phyloP scores from a whole-genome alignment of 2,797 vertebrate species.

The Phataginus tetradactyla region DNA sequence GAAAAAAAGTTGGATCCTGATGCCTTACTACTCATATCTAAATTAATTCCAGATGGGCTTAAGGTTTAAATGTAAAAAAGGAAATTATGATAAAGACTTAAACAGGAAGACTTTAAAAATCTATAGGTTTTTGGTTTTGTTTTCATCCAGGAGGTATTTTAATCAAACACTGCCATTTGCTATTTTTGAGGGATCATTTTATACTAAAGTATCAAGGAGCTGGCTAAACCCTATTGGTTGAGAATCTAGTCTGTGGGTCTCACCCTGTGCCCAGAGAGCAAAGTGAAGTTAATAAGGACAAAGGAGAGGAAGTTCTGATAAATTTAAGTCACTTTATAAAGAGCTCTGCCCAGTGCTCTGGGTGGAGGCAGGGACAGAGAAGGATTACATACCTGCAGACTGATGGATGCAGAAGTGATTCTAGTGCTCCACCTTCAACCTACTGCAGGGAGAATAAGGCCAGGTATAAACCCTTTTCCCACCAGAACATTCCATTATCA shows the following conservation, averaged over 20 bases:
- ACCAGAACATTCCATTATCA: too few species aligned
- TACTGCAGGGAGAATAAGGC: too few species aligned
- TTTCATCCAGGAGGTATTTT: neutral
- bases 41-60: neutral
- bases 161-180: neutral
- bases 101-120: neutral
- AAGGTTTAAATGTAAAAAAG: neutral
- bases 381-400: too few species aligned
- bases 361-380: too few species aligned
- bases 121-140: neutral
- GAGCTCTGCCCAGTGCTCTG: too few species aligned
- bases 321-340: too few species aligned
- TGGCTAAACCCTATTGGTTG: neutral
- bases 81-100: neutral
- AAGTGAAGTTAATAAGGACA: neutral
- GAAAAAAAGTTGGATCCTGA: neutral
- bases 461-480: too few species aligned
- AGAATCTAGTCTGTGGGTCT: neutral
- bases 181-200: neutral
- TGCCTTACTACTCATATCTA: neutral
- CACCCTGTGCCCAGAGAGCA: neutral
- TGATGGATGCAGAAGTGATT: too few species aligned
- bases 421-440: too few species aligned
- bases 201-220: neutral
- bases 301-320: neutral